Conservation (phyloP, 2,113 vertebrate genomes). For the Austrofundulus limnaeus region DNA sequence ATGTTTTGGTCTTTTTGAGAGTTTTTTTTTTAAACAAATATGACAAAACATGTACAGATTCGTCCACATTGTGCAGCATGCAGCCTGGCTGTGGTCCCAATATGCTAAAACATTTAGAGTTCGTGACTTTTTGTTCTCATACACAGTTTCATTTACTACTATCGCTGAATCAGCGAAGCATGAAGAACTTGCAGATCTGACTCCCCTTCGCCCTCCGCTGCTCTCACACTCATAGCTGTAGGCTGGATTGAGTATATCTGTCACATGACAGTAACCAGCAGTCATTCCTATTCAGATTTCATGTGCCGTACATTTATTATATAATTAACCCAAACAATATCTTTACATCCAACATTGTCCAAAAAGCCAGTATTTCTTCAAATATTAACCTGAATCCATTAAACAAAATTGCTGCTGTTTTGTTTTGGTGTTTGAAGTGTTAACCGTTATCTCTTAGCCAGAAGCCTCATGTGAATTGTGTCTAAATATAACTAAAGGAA, state of each 20-base stretch:
- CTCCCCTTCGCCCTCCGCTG: constrained; percentile 22
- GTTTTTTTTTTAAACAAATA: neutral
- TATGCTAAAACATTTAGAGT: constrained; percentile 3
- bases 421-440: too few species aligned
- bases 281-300: constrained; percentile 2
- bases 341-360: neutral
- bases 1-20: too few species aligned
- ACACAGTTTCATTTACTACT: constrained; percentile 23
- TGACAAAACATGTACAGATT: too few species aligned
- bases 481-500: neutral
- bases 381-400: too few species aligned
- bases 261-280: constrained; percentile 20
- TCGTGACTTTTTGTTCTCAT: constrained; percentile 1
- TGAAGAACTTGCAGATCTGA: constrained; percentile 23
- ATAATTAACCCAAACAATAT: neutral
- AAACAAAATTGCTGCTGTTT: too few species aligned
- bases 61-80: too few species aligned
- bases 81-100: neutral
- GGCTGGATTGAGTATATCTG: neutral
- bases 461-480: neutral
- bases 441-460: neutral
- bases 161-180: constrained; percentile 34
- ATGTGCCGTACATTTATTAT: neutral
- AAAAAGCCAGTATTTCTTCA: neutral
- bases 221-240: constrained; percentile 6